Evolutionary conservation across 2,797 vertebrate species (phyloP).

Genomic region (Pteropus rufus): DNA sequence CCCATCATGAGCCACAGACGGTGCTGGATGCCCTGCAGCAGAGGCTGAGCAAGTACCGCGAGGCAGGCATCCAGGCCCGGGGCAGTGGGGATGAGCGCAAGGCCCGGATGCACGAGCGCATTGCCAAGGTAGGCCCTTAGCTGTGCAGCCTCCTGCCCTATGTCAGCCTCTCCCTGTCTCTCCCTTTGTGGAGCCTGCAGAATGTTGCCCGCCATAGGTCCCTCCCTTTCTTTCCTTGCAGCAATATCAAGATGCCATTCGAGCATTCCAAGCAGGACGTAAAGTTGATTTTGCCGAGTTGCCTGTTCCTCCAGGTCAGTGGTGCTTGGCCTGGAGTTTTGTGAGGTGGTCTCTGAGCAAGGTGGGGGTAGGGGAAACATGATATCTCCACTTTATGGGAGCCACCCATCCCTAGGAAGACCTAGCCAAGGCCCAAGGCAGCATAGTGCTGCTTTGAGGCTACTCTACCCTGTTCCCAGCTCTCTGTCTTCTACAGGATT

Average conservation of each 20-base stretch:
- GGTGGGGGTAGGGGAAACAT: background rate
- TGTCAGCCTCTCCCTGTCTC: background rate
- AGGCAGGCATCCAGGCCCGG: slow-evolving; percentile 91
- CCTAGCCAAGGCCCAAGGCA: background rate
- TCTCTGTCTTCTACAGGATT: slow-evolving; percentile 86
- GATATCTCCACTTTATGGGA: background rate
- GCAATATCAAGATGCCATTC: slow-evolving; percentile 97
- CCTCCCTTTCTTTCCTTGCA: slow-evolving; percentile 75
- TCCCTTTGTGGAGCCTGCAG: background rate
- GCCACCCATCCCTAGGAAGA: background rate
- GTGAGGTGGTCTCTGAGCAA: background rate
- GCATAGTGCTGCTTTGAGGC: background rate
- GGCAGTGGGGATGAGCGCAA: slow-evolving; percentile 92
- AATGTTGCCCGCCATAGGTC: background rate
- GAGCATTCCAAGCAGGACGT: slow-evolving; percentile 91
- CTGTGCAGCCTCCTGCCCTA: accelerated
- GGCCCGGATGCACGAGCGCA: slow-evolving; percentile 95
- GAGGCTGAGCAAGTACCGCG: slow-evolving; percentile 90
- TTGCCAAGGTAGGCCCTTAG: slow-evolving; percentile 88
- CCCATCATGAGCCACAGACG: slow-evolving; percentile 83
- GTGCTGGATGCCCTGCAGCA: slow-evolving; percentile 93
- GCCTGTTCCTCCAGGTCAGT: slow-evolving; percentile 93
- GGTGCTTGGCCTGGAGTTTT: background rate
- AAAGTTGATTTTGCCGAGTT: slow-evolving; percentile 92
- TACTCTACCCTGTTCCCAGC: background rate